Base-by-base conservation (phyloP, 1,140 invertebrate species). In the Drosophila miranda region DNA sequence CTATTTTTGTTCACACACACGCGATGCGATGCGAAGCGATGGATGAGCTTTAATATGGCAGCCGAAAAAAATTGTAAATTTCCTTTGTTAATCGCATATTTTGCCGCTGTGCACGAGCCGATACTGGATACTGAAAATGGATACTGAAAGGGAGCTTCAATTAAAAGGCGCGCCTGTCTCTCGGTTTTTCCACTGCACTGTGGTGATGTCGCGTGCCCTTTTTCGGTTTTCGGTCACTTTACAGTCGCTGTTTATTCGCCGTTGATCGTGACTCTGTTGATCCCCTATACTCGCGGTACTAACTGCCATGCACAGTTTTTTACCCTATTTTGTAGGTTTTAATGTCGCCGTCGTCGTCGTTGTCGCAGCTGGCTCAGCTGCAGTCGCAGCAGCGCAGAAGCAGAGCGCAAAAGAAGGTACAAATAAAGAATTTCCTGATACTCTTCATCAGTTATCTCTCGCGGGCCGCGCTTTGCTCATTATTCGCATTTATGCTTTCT, bases 241-340 rank as follows among this genome's bases (percentile, higher is more conserved):
- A 7, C 11, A 13, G 34, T 38, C 34, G 30, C 30, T 8, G 34
- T 4, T 38, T 59, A 26, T 48, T 38, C 53, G 49, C 54, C 71
- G 44, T 45, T 41, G 43, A 73, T 73, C 60, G 69, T 64, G 59
- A 38, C 51, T 60, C 9, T 26, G 48, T 49, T 14, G 56, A 61
- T 53, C 43, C 34, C 11, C 34, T 13, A 38, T 38, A 38, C 34
- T 38, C 34, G 66, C 82, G 55, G 49, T 87, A 86, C 82, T 86
- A 86, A 82, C 82, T 78, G 73, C 52, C 70, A 75, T 82, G 56
- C 78, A 57, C 78, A 50, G 48, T 78, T 87, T 75, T 86, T 87
- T 86, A 86, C 82, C 82, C 82, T 86, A 86, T 86, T 86, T 86
- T 87, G 82, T 87, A 78, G 82, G 78, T 80, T 80, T 78, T 82